phyloP scores from a whole-genome alignment of 2,888 invertebrate species.

The Heliconius hortense region DNA sequence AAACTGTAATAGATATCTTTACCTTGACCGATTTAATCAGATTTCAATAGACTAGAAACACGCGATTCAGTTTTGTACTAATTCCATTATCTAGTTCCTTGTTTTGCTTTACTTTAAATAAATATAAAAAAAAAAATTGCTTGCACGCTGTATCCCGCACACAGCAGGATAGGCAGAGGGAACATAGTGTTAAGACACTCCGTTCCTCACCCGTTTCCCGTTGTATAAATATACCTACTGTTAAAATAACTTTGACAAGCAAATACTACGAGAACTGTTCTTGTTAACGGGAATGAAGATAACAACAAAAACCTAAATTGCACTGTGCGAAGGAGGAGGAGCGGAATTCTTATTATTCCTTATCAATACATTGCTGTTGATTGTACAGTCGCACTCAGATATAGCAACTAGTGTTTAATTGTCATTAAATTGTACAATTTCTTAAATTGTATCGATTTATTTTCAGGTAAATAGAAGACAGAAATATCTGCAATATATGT shows the following conservation, averaged over 20 bases:
- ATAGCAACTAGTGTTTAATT: background rate
- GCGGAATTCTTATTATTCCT: background rate
- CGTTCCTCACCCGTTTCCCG: too few species aligned
- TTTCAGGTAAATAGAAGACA: too few species aligned
- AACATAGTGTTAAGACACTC: too few species aligned
- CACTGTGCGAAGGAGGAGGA: too few species aligned
- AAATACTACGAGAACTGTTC: background rate
- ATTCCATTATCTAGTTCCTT: conserved; percentile 16
- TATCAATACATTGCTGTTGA: background rate
- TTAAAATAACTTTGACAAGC: background rate
- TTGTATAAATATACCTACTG: too few species aligned
- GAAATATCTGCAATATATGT: background rate
- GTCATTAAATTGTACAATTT: background rate
- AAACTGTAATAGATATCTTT: background rate
- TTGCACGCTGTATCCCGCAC: too few species aligned
- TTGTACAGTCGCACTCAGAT: background rate
- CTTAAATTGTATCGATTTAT: too few species aligned
- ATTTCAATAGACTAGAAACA: conserved; percentile 19
- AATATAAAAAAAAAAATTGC: too few species aligned
- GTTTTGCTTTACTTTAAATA: background rate
- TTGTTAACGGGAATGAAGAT: background rate
- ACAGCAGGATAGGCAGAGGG: too few species aligned
- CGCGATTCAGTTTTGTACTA: conserved; percentile 20
- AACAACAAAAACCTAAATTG: background rate
- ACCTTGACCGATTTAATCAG: conserved; percentile 13